phyloP scores from a whole-genome alignment of 2,797 vertebrate genomes.

The Tragelaphus oryx region DNA sequence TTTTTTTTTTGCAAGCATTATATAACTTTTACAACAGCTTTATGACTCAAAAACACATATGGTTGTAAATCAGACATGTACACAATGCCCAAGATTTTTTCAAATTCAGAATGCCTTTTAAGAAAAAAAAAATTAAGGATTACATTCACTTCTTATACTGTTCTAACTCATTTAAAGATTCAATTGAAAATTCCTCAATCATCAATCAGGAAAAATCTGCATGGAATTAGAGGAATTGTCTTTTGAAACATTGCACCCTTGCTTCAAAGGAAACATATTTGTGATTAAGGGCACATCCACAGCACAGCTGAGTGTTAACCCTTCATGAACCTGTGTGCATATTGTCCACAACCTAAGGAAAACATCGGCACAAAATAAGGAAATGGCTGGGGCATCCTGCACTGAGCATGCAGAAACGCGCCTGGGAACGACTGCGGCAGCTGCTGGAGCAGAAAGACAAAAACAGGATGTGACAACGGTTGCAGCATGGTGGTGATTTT shows the following conservation, averaged over 20 bases:
- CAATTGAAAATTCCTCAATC: constrained; percentile 35
- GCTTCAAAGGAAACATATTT: constrained; percentile 80
- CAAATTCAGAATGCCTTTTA: constrained; percentile 70
- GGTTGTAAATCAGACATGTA: constrained; percentile 72
- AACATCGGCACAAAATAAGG: constrained; percentile 84
- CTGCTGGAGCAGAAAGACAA: constrained; percentile 75
- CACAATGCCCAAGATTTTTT: constrained; percentile 66
- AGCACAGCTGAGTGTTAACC: constrained; percentile 76
- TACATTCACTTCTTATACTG: constrained; percentile 64
- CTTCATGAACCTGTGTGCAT: constrained; percentile 70
- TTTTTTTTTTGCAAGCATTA: constrained; percentile 69
- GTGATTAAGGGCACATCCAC: constrained; percentile 63
- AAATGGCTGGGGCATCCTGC: constrained; percentile 85
- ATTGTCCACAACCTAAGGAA: constrained; percentile 81
- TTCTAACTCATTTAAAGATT: constrained; percentile 65
- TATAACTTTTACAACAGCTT: constrained; percentile 73
- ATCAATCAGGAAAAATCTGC: constrained; percentile 72
- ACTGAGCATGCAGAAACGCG: constrained; percentile 75
- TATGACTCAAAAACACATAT: constrained; percentile 68
- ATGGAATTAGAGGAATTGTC: constrained; percentile 63
- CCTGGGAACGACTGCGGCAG: constrained; percentile 72
- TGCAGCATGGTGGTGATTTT: constrained; percentile 36
- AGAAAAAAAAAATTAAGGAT: constrained; percentile 67
- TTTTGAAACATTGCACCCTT: constrained; percentile 62
- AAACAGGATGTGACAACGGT: constrained; percentile 81